Base-by-base conservation (phyloP, 2,113 vertebrate genomes). In the Hystrix brachyura region DNA sequence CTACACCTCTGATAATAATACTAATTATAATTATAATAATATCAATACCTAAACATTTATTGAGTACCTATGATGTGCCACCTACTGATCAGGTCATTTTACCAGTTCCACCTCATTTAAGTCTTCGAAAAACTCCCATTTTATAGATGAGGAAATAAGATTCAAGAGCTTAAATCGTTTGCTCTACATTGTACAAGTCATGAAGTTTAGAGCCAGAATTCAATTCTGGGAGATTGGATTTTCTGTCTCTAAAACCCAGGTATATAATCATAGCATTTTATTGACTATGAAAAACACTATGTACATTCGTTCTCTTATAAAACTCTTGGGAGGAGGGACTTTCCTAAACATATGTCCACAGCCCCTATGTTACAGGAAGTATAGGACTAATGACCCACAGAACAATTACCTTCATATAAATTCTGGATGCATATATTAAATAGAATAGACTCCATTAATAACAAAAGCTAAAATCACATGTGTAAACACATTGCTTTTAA, bases 401-500 rank as follows among this genome's bases (percentile, higher is more conserved):
- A 95, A 88, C 34, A 90, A 96, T 86, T 7, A 82, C 71, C 60
- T 78, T 95, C 51, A 86, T 94, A 89, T 34, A 97, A 95, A 94
- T 96, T 95, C 96, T 94, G 34, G 25, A 94, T 89, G 80, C 46
- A 76, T 86, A 87, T 53, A 71, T 95, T 94, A 78, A 88, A 94
- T 95, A 94, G 53, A 91, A 86, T 86, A 94, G 67, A 76, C 46
- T 83, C 78, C 88, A 94, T 96, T 96, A 97, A 97, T 97, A 97
- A 97, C 94, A 83, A 92, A 97, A 97, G 60, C 86, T 97, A 96
- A 96, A 95, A 95, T 97, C 96, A 97, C 95, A 97, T 97, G 87
- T 97, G 74, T 97, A 97, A 98, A 97, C 85, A 97, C 96, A 97
- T 94, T 95, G 80, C 92, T 97, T 98, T 96, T 94, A 97, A 94